phyloP scores from a whole-genome alignment of 2,113 vertebrate genomes.

The Nyctibius bracteatus region DNA sequence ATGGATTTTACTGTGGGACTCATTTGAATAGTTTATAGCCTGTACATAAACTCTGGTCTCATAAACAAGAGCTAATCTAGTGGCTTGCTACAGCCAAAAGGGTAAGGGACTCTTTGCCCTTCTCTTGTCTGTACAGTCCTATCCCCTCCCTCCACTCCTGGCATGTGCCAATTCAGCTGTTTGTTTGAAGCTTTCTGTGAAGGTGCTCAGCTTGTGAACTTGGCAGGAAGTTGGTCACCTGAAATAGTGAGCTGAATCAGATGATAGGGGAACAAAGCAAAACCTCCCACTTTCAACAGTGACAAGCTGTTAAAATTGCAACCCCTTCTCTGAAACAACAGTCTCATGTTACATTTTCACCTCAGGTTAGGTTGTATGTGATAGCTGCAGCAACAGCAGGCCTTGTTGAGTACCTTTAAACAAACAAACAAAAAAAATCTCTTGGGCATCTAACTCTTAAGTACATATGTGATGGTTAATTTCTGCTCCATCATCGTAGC shows the following conservation, averaged over 20 bases:
- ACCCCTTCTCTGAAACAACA: background rate
- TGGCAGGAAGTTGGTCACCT: background rate
- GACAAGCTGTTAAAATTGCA: background rate
- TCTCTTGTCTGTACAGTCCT: background rate
- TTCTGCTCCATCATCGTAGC: background rate
- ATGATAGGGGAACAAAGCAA: background rate
- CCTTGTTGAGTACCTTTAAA: background rate
- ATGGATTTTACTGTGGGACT: background rate
- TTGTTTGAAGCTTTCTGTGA: background rate
- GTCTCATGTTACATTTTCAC: background rate
- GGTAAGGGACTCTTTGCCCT: background rate
- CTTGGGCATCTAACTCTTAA: background rate
- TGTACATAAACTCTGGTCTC: background rate
- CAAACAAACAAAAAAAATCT: background rate
- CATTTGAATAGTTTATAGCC: background rate
- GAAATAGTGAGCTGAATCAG: background rate
- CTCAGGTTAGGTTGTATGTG: background rate
- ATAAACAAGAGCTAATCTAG: background rate
- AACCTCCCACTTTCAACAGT: background rate
- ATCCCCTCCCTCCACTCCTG: background rate
- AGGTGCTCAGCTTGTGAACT: background rate
- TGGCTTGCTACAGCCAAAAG: background rate
- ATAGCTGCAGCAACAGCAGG: background rate
- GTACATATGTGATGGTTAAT: background rate
- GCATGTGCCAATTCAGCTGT: background rate